Evolutionary conservation across 2,797 vertebrate genomes (phyloP).

Genomic region (Lerista edwardsae): DNA sequence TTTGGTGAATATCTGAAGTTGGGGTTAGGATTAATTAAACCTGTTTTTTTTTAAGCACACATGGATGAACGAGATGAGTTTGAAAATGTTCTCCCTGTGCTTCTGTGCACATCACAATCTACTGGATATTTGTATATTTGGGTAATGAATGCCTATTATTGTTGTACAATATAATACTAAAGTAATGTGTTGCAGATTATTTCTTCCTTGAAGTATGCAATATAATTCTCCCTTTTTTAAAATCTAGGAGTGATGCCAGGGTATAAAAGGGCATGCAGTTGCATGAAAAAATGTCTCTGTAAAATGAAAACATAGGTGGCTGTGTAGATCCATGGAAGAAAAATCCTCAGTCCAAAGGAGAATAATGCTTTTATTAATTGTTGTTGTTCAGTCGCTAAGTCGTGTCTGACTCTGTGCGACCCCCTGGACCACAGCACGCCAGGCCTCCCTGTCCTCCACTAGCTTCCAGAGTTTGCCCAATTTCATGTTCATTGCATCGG

Average conservation of each 20-base stretch:
- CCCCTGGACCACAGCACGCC: too few species aligned
- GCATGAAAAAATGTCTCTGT: not conserved
- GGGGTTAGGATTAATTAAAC: not conserved
- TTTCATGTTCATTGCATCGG: too few species aligned
- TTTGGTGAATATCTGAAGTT: not conserved
- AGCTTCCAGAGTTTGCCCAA: too few species aligned
- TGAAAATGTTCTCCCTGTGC: not conserved
- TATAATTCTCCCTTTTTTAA: not conserved
- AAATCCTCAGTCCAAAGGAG: too few species aligned
- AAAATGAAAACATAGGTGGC: too few species aligned
- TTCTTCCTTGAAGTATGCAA: constrained; percentile 26
- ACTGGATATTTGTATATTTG: not conserved
- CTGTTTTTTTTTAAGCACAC: not conserved
- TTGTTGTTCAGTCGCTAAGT: too few species aligned
- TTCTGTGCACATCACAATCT: not conserved
- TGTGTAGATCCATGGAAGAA: too few species aligned
- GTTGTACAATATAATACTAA: not conserved
- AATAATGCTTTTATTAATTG: too few species aligned
- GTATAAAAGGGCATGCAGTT: not conserved
- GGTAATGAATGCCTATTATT: not conserved
- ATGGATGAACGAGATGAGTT: not conserved
- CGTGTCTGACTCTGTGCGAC: too few species aligned
- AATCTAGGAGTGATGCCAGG: not conserved
- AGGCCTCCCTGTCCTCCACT: too few species aligned
- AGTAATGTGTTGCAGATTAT: constrained; percentile 2